Evolutionary conservation across 2,113 vertebrate species (phyloP), one percentile per base, ranked within the genome.

Genomic region (Ailurus styani): DNA sequence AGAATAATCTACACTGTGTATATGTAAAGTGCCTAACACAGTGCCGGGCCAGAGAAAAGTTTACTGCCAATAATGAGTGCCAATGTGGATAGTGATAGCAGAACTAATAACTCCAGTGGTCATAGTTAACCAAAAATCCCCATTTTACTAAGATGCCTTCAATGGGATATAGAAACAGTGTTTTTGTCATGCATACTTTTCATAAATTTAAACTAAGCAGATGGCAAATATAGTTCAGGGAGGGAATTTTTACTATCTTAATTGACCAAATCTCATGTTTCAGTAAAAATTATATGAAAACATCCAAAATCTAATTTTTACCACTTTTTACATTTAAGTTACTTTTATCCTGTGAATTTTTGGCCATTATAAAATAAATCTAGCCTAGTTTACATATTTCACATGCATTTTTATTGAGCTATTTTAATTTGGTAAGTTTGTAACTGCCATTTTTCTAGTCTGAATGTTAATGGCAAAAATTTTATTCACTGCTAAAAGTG

Each of bases 201-300:
- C 15, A 45, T 50, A 47, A 62, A 3, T 73, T 68, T 87, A 62
- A 90, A 45, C 6, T 64, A 55, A 81, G 17, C 13, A 66, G 17
- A 66, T 42, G 73, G 31, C 11, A 92, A 85, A n/a, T 62, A 70
- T 64, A 4, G 5, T 55, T 55, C 62, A 79, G 5, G 66, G 47
- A 66, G 50, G 21, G 12, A 87, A 77, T 68, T 77, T 68, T 82
- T 18, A 40, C 34, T n/a, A n/a, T 37, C 15, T 62, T 40, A 78
- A 40, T 85, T 73, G 5, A 91, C 34, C 50, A 7, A 72, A 72
- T 50, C 37, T 66, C 25, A 54, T 83, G 3, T 77, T 60, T 31
- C 82, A 57, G 23, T 72, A 60, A 93, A 78, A 64, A 50, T 55
- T 40, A 89, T 37, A 70, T 93, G 37, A 70, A 62, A 84, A 18